Evolutionary conservation across 2,888 invertebrate species (phyloP).

Genomic region (Idaea straminata): DNA sequence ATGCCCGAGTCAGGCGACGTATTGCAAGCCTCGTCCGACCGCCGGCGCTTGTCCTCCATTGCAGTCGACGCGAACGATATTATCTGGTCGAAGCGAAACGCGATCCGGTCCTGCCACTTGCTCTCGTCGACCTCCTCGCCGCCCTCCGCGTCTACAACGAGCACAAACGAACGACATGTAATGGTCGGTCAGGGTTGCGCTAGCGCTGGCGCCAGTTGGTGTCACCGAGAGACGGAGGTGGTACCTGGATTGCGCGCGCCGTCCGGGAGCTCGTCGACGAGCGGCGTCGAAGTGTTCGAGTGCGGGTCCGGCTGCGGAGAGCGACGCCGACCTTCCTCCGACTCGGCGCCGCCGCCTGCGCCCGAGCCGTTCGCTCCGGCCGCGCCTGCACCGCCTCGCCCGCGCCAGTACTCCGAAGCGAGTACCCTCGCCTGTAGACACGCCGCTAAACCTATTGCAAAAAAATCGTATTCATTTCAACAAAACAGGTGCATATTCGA

Average conservation of each 20-base stretch:
- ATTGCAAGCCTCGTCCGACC: constrained; percentile 91
- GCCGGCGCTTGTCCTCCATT: constrained; percentile 90
- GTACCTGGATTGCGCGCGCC: constrained; percentile 64
- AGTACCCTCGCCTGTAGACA: constrained; percentile 90
- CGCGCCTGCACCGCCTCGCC: constrained; percentile 56
- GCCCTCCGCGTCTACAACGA: constrained; percentile 77
- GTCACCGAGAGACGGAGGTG: neutral
- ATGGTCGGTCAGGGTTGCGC: constrained; percentile 12
- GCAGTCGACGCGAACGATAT: constrained; percentile 96
- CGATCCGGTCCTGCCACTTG: constrained; percentile 96
- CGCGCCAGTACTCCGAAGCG: constrained; percentile 82
- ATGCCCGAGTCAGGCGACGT: constrained; percentile 92
- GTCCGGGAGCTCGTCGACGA: constrained; percentile 80
- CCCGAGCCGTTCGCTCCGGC: constrained; percentile 62
- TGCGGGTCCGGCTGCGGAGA: constrained; percentile 84
- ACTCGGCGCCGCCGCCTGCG: constrained; percentile 56
- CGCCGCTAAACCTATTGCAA: constrained; percentile 86
- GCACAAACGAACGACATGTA: constrained; percentile 20
- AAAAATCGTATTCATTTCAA: neutral
- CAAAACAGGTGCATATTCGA: no score
- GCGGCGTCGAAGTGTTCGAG: constrained; percentile 83
- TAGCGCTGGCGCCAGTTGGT: constrained; percentile 1
- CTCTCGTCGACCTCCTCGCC: constrained; percentile 88
- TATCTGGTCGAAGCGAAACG: constrained; percentile 95
- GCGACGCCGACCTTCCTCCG: constrained; percentile 47